A percentile compares a stretch with the other conserved stretches of the same genome.
phyloP scores from a whole-genome alignment of 53 echinoderm and acorn worm genomes.

The Actinopyga echinites region DNA sequence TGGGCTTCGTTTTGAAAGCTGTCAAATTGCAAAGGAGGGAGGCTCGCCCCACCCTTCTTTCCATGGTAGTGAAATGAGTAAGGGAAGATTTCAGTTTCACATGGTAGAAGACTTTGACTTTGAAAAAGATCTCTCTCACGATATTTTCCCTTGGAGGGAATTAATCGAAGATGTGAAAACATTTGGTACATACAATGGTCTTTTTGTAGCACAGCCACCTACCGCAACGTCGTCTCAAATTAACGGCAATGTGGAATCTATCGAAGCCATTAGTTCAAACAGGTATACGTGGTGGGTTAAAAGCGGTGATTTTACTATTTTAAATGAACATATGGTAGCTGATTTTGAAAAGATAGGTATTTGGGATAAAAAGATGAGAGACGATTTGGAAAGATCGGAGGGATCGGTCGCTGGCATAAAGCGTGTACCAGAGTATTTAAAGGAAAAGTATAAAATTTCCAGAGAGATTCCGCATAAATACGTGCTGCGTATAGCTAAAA shows the following conservation, averaged over 20 bases:
- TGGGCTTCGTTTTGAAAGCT: background rate
- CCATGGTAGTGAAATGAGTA: background rate
- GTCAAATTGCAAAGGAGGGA: background rate
- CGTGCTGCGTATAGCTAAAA: too few species aligned
- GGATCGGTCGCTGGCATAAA: background rate
- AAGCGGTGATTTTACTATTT: background rate
- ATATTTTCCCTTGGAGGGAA: background rate
- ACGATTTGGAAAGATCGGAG: background rate
- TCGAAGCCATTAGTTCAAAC: background rate
- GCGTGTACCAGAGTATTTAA: background rate
- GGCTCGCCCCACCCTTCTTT: background rate
- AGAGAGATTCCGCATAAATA: background rate
- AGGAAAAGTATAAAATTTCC: background rate
- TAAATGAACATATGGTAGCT: background rate
- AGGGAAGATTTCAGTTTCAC: background rate
- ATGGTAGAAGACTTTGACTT: background rate
- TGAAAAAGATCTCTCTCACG: background rate
- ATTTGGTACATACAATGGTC: background rate
- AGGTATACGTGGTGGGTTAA: background rate
- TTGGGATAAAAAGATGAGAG: background rate
- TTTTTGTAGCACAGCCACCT: background rate
- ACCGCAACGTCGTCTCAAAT: constrained; percentile 1
- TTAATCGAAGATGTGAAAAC: background rate
- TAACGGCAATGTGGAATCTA: constrained; percentile 16
- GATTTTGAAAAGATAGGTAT: background rate